These are phyloP conservation scores for Lerema accius DNA, from an alignment of 1,140 invertebrate species.

Conservation along the genomic window DNA sequence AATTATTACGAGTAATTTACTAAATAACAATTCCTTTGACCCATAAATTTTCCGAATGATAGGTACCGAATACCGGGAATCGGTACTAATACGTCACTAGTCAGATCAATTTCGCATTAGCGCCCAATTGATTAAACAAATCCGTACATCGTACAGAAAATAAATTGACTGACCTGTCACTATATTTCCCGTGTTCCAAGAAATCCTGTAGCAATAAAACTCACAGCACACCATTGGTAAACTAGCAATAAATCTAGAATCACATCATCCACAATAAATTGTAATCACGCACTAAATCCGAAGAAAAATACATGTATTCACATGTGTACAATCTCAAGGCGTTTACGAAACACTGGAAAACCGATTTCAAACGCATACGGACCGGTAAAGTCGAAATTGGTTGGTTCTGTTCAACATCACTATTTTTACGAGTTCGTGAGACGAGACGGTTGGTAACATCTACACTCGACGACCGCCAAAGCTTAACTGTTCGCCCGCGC, in stretches of 20 bases:
- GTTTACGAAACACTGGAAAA: conserved; percentile 17
- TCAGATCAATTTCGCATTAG: background rate
- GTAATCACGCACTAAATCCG: conserved; percentile 25
- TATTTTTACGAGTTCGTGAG: conserved; percentile 33
- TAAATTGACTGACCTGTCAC: conserved; percentile 25
- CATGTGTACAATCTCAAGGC: conserved; percentile 30
- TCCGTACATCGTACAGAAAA: background rate
- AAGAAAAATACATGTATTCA: conserved; percentile 16
- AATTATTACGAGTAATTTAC: too few species aligned
- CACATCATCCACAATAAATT: conserved; percentile 39
- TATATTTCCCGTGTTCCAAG: conserved; percentile 8
- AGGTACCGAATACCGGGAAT: background rate
- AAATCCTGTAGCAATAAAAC: conserved; percentile 12
- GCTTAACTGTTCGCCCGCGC: conserved; percentile 43
- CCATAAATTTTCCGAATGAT: background rate
- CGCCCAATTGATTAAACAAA: background rate
- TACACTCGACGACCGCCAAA: conserved; percentile 32
- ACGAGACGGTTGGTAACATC: conserved; percentile 26
- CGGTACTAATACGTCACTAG: conserved; percentile 2
- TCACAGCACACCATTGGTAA: conserved; percentile 33
- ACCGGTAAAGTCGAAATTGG: conserved; percentile 30
- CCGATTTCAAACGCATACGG: conserved; percentile 2
- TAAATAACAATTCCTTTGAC: too few species aligned
- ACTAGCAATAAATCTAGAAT: conserved; percentile 30
- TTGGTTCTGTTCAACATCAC: conserved; percentile 42